Conservation (phyloP, 1,140 invertebrate species). For the Panagrolaimus sp. region DNA sequence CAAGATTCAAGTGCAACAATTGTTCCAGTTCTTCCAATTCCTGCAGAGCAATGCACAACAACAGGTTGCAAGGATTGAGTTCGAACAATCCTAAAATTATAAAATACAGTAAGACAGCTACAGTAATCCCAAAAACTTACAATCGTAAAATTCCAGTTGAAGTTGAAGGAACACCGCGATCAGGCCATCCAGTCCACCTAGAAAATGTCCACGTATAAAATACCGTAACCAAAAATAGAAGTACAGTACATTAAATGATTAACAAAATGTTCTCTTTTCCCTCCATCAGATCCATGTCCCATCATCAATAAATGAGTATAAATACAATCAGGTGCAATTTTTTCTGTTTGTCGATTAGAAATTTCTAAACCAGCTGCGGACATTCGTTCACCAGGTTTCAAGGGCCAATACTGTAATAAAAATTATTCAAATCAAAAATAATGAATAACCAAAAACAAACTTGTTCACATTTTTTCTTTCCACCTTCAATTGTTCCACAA, state of each 20-base stretch:
- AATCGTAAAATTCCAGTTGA: slow-evolving; percentile 35
- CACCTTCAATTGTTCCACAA: slow-evolving; percentile 26
- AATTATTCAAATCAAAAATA: too few relatives aligned
- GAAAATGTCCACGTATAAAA: too few relatives aligned
- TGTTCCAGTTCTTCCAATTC: slow-evolving; percentile 46
- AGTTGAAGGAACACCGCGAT: slow-evolving; percentile 33
- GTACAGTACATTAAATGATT: slow-evolving; percentile 32
- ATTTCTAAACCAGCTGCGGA: background rate
- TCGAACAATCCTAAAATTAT: slow-evolving; percentile 30
- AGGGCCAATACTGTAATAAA: slow-evolving; percentile 28
- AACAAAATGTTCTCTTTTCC: slow-evolving; percentile 31
- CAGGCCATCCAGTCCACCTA: slow-evolving; percentile 43
- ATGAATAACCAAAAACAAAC: too few relatives aligned
- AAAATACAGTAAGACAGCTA: background rate
- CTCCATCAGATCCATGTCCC: slow-evolving; percentile 32
- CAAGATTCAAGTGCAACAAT: slow-evolving; percentile 39
- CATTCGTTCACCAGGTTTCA: slow-evolving; percentile 28
- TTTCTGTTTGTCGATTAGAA: slow-evolving; percentile 6
- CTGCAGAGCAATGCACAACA: slow-evolving; percentile 42
- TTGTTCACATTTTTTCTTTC: slow-evolving; percentile 43
- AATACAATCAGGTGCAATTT: slow-evolving; percentile 8
- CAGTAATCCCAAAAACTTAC: background rate
- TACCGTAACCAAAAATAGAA: too few relatives aligned
- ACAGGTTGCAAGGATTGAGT: slow-evolving; percentile 44
- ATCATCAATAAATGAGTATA: slow-evolving; percentile 10